Conservation (phyloP, 2,797 vertebrate genomes). For the Micropoecilia bifurca region DNA sequence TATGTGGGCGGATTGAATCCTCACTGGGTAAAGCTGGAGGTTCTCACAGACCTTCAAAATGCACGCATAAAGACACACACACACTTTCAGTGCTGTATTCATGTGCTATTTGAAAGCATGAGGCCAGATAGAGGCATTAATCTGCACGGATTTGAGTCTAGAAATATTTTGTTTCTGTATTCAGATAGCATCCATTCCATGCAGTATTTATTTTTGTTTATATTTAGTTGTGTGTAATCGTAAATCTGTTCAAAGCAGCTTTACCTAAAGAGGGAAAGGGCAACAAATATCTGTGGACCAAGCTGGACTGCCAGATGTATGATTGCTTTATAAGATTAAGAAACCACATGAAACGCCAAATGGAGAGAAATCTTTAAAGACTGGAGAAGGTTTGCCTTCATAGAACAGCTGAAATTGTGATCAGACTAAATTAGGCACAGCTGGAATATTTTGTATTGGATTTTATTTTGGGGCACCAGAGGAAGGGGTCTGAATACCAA, state of each 20-base stretch:
- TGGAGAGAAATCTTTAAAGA: not conserved
- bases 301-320: slow-evolving; percentile 4
- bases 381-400: not conserved
- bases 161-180: slow-evolving; percentile 8
- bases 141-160: slow-evolving; percentile 32
- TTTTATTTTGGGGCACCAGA: not conserved
- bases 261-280: slow-evolving; percentile 37
- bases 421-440: not conserved
- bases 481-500: not conserved
- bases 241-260: slow-evolving; percentile 71
- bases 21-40: slow-evolving; percentile 41
- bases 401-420: not conserved
- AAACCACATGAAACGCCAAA: not conserved
- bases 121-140: slow-evolving; percentile 33
- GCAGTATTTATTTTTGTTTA: slow-evolving; percentile 57
- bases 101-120: slow-evolving; percentile 11
- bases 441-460: not conserved
- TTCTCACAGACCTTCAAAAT: slow-evolving; percentile 32
- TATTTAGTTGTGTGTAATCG: slow-evolving; percentile 66
- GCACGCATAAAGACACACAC: not conserved
- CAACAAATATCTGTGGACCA: slow-evolving; percentile 58
- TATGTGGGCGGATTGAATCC: slow-evolving; percentile 28
- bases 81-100: slow-evolving; percentile 39
- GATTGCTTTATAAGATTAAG: slow-evolving; percentile 2
- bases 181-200: slow-evolving; percentile 30